Evolutionary conservation across 2,113 vertebrate genomes (phyloP).

Genomic region (Ctenodactylus gundi): DNA sequence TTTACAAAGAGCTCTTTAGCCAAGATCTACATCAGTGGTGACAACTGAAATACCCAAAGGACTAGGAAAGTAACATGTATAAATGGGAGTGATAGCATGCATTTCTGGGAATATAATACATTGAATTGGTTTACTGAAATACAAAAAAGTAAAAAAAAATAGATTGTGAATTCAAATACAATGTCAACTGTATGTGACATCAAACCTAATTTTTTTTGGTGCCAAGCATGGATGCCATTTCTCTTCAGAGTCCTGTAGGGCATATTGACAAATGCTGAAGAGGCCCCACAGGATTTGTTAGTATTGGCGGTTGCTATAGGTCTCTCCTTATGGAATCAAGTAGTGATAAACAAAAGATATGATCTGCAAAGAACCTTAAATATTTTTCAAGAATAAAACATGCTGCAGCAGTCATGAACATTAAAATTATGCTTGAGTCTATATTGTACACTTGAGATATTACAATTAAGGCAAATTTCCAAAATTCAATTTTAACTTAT

Average conservation of each 20-base stretch:
- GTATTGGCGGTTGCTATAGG: background rate
- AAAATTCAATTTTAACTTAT: background rate
- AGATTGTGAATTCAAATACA: conserved; percentile 3
- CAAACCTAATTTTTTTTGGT: background rate
- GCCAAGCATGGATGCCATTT: background rate
- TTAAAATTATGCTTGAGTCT: background rate
- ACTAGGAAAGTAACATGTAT: background rate
- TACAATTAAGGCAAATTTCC: background rate
- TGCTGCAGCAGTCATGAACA: background rate
- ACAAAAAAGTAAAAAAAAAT: background rate
- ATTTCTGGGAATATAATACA: no score
- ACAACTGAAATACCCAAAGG: background rate
- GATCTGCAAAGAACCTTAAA: background rate
- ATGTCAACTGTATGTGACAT: background rate
- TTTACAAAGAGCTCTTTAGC: background rate
- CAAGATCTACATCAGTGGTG: background rate
- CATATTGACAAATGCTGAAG: background rate
- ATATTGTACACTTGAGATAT: background rate
- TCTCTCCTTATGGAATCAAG: background rate
- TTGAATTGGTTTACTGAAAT: background rate
- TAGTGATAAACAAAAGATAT: background rate
- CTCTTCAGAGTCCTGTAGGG: background rate
- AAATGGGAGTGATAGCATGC: background rate
- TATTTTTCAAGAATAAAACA: background rate
- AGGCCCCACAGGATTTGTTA: background rate